phyloP scores from a whole-genome alignment of 2,888 invertebrate species.

The Coelopa pilipes region DNA sequence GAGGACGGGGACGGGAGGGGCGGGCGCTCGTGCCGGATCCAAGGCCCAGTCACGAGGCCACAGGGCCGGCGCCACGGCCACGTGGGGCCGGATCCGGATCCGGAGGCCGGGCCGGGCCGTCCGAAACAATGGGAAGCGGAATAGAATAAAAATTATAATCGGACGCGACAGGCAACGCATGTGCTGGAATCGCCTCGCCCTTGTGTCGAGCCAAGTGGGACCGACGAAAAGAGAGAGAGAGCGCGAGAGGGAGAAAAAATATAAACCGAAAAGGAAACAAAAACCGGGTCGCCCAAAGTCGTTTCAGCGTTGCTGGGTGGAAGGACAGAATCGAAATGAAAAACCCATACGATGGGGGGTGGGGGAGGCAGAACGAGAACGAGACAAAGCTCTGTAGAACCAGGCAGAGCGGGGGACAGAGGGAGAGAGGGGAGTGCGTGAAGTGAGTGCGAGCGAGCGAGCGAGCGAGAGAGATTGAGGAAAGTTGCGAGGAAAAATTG shows the following conservation, averaged over 20 bases:
- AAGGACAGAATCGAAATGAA: too few species aligned
- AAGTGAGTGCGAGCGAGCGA: too few species aligned
- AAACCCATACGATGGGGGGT: too few species aligned
- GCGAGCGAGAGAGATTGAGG: too few species aligned
- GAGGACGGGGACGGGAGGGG: background rate
- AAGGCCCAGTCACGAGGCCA: too few species aligned
- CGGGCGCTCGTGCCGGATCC: background rate
- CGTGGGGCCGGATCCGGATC: background rate
- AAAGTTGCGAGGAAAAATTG: background rate
- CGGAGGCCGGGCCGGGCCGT: conserved; percentile 3
- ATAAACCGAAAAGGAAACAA: conserved; percentile 23
- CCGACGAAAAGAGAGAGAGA: conserved; percentile 35
- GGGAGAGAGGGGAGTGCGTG: too few species aligned
- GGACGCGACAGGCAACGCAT: conserved; percentile 43
- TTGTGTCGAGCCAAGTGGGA: conserved; percentile 35
- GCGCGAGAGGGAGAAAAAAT: conserved; percentile 19
- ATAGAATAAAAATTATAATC: conserved; percentile 43
- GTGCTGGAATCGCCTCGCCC: conserved; percentile 32
- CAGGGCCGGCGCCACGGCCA: background rate
- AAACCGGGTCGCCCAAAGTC: background rate
- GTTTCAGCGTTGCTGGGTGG: too few species aligned
- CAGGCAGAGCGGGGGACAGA: too few species aligned
- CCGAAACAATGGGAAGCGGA: conserved; percentile 34
- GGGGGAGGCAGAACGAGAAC: too few species aligned
- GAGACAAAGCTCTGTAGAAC: too few species aligned